Evolutionary conservation across 2,888 invertebrate species (phyloP), one percentile per base, ranked within the genome.

Genomic region (Rhamphomyia laevipes): DNA sequence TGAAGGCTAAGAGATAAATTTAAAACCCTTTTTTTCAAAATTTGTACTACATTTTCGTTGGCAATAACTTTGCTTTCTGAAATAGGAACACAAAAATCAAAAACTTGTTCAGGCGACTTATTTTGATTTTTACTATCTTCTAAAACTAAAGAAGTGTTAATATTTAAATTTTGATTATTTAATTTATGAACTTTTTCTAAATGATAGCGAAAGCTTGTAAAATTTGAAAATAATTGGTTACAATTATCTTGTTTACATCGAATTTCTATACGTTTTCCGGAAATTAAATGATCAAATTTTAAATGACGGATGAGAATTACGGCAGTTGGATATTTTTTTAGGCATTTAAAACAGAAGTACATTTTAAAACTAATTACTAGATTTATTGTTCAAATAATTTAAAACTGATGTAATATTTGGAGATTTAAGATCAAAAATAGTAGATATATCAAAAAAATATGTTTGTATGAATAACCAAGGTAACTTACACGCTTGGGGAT

Each of bases 301-400:
- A 50, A 40, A 47, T 47, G 50, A 30, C 16, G 12, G 17, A 38
- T 49, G 12, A 51, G 16, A 38, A 13, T 10, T 30, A n/a, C 27
- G 18, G 31, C 31, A 33, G 18, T 33, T 17, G 23, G 15, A 47
- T 47, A 45, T 16, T 21, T 37, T 12, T 31, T 15, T 35, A 27
- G n/a, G 10, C 46, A 49, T 40, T 46, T 49, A 43, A 49, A 49
- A 46, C 49, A 49, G 15, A 45, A 18, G 30, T 38, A 49, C 45
- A 49, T 49, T 27, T 3, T 15, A 52, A 78, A 72, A 43, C 5
- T 40, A 37, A 46, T 27, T 16, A 40, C 38, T 18, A 13, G 13
- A 33, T 33, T 44, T 42, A 21, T 37, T 47, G 37, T 16, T 33
- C 21, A 42, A n/a, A 42, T 41, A 37, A 43, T 46, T 45, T 38